Evolutionary conservation across 1,140 invertebrate genomes (phyloP), one percentile per base, ranked within the genome.

Genomic region (Chionoecetes opilio): DNA sequence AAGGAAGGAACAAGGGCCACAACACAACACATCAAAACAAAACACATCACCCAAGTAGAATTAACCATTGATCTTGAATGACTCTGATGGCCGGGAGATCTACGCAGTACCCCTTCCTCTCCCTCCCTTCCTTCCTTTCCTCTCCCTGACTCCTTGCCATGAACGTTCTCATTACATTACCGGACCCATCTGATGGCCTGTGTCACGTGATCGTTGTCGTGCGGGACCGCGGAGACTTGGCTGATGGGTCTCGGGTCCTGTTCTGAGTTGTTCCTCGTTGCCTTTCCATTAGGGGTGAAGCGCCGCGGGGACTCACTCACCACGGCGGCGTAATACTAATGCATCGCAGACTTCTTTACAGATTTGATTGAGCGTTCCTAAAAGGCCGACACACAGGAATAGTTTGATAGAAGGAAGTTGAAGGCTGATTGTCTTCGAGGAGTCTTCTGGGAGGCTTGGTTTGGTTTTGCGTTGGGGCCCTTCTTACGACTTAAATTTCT

Each of bases 101-200:
- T 32, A 87, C 85, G 21, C 14, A 37, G 2, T 6, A 0, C 32
- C 85, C 14, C 37, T 26, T 21, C 26, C 85, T 87, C 85, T 87
- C 11, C 37, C 32, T 87, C 85, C 21, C 85, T 86, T 38, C 21
- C 85, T 34, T 32, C n/a, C 8, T 6, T 14, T 32, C 31, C 85
- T 53, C 85, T 26, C 5, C 82, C 9, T 3, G 8, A 8, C 82
- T 26, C 82, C 32, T 85, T 85, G 41, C 41, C 41, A 46, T 35
- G 35, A 86, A 34, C 35, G 84, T 34, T 26, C 14, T 86, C 35
- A 86, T 86, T 86, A 86, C n/a, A 86, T 86, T 86, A 86, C 84
- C 32, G 32, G 84, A 26, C 17, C 32, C 84, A 86, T 0, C 32
- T 86, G 84, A 86, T 86, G 84, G 84, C 8, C 32, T 6, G 84